A percentile compares a stretch with the other conserved stretches of the same genome.
These are phyloP conservation scores for Sakesphorus luctuosus DNA, from an alignment of 2,113 vertebrate genomes.

Conservation along the genomic window DNA sequence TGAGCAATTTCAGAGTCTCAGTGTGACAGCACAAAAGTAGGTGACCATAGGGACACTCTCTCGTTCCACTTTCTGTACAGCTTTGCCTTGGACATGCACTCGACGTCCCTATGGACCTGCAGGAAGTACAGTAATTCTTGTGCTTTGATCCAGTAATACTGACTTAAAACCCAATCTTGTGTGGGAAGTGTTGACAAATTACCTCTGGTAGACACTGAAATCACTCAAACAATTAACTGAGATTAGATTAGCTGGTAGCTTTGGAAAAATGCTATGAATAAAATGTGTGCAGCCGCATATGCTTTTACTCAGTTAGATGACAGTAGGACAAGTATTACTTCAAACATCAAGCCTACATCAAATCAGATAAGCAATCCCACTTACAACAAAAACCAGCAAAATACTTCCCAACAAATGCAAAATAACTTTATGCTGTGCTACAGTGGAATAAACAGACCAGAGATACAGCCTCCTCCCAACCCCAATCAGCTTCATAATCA, in stretches of 20 bases:
- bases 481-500: neutral
- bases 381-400: neutral
- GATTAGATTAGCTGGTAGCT: conserved; percentile 44
- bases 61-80: neutral
- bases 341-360: neutral
- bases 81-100: neutral
- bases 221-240: conserved; percentile 32
- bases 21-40: neutral
- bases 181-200: conserved; percentile 29
- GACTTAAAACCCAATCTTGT: neutral
- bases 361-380: conserved; percentile 30
- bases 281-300: neutral
- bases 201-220: conserved; percentile 16
- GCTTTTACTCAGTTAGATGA: conserved; percentile 35
- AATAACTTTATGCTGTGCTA: neutral
- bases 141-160: neutral
- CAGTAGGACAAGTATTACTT: neutral
- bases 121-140: neutral
- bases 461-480: neutral
- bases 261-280: neutral
- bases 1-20: neutral
- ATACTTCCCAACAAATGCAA: neutral
- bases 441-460: neutral
- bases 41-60: neutral
- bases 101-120: neutral